phyloP scores from a whole-genome alignment of 2,888 invertebrate species.

The Drosophila quinaria region DNA sequence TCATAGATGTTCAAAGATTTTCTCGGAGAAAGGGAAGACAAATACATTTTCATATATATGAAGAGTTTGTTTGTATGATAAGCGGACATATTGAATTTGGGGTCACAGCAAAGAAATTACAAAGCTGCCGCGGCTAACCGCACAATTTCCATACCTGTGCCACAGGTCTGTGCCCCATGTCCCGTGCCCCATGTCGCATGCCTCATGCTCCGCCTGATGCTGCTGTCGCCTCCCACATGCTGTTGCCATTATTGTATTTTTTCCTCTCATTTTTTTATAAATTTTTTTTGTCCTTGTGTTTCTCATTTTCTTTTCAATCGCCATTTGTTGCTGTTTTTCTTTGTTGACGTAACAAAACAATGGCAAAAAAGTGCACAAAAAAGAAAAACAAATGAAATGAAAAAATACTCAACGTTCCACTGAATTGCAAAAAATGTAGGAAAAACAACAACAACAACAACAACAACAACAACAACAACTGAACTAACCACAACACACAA shows the following conservation, averaged over 20 bases:
- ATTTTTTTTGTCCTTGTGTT: conserved; percentile 5
- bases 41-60: too few species aligned
- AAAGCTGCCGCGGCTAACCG: conserved; percentile 7
- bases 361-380: conserved; percentile 30
- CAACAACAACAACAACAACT: conserved; percentile 17
- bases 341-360: conserved; percentile 68
- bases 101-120: conserved; percentile 8
- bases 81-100: conserved; percentile 7
- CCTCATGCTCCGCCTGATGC: not conserved
- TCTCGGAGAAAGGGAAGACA: not conserved
- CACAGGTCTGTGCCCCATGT: not conserved
- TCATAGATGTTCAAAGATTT: not conserved
- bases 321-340: conserved; percentile 72
- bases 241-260: conserved; percentile 44
- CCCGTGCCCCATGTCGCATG: not conserved
- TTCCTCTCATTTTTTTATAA: conserved; percentile 13
- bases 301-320: conserved; percentile 41
- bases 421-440: conserved; percentile 26
- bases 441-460: conserved; percentile 9
- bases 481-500: conserved; percentile 23
- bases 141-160: conserved; percentile 10
- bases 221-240: conserved; percentile 29
- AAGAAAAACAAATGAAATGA: conserved; percentile 15
- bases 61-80: not conserved
- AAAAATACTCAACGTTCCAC: conserved; percentile 37